Conservation (phyloP, 2,888 invertebrate species). For the Leptodirus hochenwartii region DNA sequence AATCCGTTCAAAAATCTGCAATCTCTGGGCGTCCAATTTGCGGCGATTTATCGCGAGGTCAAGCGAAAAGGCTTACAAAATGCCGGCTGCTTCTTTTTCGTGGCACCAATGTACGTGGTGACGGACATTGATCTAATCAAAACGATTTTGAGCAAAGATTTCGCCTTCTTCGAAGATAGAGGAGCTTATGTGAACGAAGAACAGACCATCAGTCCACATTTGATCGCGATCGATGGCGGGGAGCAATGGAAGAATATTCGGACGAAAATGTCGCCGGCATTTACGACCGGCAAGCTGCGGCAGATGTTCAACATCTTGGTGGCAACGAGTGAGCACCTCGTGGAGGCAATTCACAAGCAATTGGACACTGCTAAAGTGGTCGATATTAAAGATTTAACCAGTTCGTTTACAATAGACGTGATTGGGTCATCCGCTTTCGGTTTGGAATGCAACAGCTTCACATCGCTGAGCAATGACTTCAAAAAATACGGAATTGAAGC, state of each 20-base stretch:
- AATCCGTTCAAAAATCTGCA: too few relatives aligned
- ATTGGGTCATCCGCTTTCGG: too few relatives aligned
- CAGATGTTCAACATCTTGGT: slow-evolving; percentile 39
- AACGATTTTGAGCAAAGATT: slow-evolving; percentile 36
- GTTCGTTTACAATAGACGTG: too few relatives aligned
- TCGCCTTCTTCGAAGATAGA: slow-evolving; percentile 37
- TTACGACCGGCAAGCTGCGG: slow-evolving; percentile 44
- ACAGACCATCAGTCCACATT: slow-evolving; percentile 34
- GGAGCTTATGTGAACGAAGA: slow-evolving; percentile 36
- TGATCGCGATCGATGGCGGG: slow-evolving; percentile 34
- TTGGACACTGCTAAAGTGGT: slow-evolving; percentile 4
- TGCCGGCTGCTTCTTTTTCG: too few relatives aligned
- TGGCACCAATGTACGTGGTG: slow-evolving; percentile 10
- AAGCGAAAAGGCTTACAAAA: too few relatives aligned
- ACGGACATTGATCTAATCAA: slow-evolving; percentile 13
- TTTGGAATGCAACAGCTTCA: too few relatives aligned
- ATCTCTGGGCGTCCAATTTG: too few relatives aligned
- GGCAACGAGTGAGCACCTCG: slow-evolving; percentile 31
- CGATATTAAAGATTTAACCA: slow-evolving; percentile 7
- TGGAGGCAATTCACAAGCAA: slow-evolving; percentile 22
- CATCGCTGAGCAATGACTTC: too few relatives aligned
- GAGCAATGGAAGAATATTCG: slow-evolving; percentile 40
- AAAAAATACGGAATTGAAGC: too few relatives aligned
- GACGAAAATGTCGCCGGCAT: slow-evolving; percentile 38
- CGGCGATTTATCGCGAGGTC: too few relatives aligned